Evolutionary conservation across 1,140 invertebrate genomes (phyloP), one percentile per base, ranked within the genome.

Genomic region (Drosophila ironensis): DNA sequence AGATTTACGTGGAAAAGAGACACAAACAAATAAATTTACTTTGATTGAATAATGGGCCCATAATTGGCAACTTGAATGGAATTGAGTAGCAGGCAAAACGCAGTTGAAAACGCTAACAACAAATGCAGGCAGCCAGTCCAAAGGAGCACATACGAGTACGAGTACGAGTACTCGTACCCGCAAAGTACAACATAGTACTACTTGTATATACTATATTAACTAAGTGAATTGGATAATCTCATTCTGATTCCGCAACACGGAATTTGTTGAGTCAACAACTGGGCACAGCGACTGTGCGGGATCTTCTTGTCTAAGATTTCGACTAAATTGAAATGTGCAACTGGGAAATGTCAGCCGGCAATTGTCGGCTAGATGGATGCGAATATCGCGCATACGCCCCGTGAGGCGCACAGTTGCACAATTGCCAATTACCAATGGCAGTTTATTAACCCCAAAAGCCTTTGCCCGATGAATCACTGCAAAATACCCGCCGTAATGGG

Each of bases 51-150:
- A 89, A 88, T 88, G 87, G 80, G 45, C 69, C 41, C 81, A 77
- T 89, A 89, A 89, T 89, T 89, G 87, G 87, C 87, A 89, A 88
- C 77, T 88, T 89, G 87, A 89, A 89, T 89, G 87, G 82, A 89
- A 89, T 89, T 89, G 87, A 89, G 87, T 89, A 89, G 87, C 87
- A 80, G 72, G 87, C 87, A 87, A 75, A 89, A 73, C 77, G 68
- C 57, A 86, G 73, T 74, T 84, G 78, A 59, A 64, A 75, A 77
- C 28, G 73, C 51, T 66, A 72, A 38, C 74, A 70, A 57, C 54
- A 67, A 52, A 30, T 33, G 52, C 41, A 59, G 33, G 14, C 20
- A 22, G 5, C 2, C 5, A 5, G 57, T 51, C 41, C 12, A 20
- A 30, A 38, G 14, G 27, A 50, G n/a, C 2, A 37, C 1, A 4